Evolutionary conservation across 1,140 invertebrate species (phyloP).

Genomic region (Drosophila pseudoobscura): DNA sequence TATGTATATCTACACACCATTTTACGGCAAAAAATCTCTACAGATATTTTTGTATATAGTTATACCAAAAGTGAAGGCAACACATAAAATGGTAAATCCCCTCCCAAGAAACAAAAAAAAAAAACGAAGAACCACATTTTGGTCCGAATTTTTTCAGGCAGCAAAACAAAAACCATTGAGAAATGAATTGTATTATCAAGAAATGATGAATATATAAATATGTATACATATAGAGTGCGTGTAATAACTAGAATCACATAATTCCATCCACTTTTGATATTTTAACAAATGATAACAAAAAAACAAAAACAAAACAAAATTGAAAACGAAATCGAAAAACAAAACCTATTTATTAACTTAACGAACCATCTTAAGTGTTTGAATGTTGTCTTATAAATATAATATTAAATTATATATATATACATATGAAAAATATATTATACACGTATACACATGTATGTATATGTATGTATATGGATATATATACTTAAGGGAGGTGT

Average conservation of each 20-base stretch:
- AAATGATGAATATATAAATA: slow-evolving; percentile 36
- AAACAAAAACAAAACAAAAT: slow-evolving; percentile 5
- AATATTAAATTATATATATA: slow-evolving; percentile 36
- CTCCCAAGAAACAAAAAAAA: not conserved
- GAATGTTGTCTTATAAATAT: slow-evolving; percentile 59
- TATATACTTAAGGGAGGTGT: slow-evolving; percentile 31
- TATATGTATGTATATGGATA: slow-evolving; percentile 9
- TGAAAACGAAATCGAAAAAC: slow-evolving; percentile 20
- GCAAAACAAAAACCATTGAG: slow-evolving; percentile 25
- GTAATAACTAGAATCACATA: slow-evolving; percentile 81
- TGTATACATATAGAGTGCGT: slow-evolving; percentile 58
- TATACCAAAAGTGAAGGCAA: slow-evolving; percentile 20
- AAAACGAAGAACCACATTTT: slow-evolving; percentile 19
- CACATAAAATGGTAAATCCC: slow-evolving; percentile 23
- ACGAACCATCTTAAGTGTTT: slow-evolving; percentile 66
- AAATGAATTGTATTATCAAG: slow-evolving; percentile 51
- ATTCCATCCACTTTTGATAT: slow-evolving; percentile 81
- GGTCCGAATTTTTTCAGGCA: slow-evolving; percentile 46
- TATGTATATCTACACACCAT: slow-evolving; percentile 44
- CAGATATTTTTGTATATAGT: slow-evolving; percentile 43
- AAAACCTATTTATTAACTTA: slow-evolving; percentile 61
- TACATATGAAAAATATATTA: slow-evolving; percentile 30
- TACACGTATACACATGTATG: not conserved
- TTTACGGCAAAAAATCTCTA: slow-evolving; percentile 48
- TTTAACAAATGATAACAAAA: slow-evolving; percentile 68